Evolutionary conservation across 2,113 vertebrate species (phyloP), one percentile per base, ranked within the genome.

Genomic region (Zootoca vivipara): DNA sequence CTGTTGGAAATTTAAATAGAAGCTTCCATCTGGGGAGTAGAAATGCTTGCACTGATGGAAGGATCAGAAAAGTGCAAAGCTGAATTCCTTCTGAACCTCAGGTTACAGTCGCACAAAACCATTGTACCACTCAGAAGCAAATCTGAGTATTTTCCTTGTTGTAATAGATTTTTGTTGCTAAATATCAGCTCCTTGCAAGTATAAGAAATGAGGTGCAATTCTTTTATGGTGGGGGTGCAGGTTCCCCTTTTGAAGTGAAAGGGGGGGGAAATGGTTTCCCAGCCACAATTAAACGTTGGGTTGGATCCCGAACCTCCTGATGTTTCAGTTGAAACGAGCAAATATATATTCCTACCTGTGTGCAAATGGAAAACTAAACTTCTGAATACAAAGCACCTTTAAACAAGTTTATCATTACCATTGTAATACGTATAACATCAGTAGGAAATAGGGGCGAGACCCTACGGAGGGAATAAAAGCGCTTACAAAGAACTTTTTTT

Each of bases 401-500:
- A 30, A 78, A 2, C 6, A 20, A 73, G 70, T 5, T 0, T 2
- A 2, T 33, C 84, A 6, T 4, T 78, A 86, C 20, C 62, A 81
- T 87, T 3, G 38, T 38, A 38, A 70, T 82, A 4, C 22, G 2
- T 82, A 52, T 0, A 0, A 80, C 2, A 1, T 16, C 2, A 70
- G 40, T 87, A 9, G 78, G 2, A 1, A 73, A 24, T 83, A 35
- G 46, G 83, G 64, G 75, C 30, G 40, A 79, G n/a, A 88, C 40
- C 6, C 9, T 83, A 15, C 77, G 12, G 73, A 83, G 33, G 13
- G 70, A 52, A 42, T 24, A n/a, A 7, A 40, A 89, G 81, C 16
- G 26, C 87, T 56, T 81, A 77, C 85, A 85, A 4, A 38, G 4
- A 69, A 85, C 72, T 89, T 58, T 85, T 77, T 85, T 65, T 26